A percentile compares a stretch with the other conserved stretches of the same genome.
phyloP scores from a whole-genome alignment of 1,140 invertebrate species.

The Hylaeus volcanicus region DNA sequence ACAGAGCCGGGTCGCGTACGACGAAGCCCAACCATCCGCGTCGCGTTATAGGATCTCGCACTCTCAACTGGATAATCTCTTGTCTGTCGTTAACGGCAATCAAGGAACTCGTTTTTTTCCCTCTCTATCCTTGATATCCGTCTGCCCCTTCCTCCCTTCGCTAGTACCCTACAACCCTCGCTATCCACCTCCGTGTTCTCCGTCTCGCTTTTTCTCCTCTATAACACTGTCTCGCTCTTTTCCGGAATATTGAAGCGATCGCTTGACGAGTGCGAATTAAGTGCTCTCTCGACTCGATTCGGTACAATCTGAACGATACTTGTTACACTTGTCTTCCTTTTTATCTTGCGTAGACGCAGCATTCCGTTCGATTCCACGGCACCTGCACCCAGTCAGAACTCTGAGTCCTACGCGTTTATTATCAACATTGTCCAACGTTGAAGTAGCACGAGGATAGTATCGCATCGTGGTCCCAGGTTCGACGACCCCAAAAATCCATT shows the following conservation, averaged over 20 bases:
- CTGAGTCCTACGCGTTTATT: no score
- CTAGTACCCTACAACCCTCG: slow-evolving; percentile 15
- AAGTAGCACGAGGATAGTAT: no score
- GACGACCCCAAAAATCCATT: no score
- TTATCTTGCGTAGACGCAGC: neutral
- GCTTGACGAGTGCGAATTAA: slow-evolving; percentile 29
- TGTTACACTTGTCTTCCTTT: slow-evolving; percentile 7
- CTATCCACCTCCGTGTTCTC: neutral
- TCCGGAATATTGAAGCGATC: slow-evolving; percentile 36
- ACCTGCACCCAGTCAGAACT: no score
- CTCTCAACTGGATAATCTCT: slow-evolving; percentile 46
- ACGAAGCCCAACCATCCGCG: slow-evolving; percentile 16
- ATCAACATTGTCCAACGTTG: no score
- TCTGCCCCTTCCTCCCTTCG: neutral
- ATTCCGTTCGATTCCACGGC: neutral
- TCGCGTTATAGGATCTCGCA: slow-evolving; percentile 27
- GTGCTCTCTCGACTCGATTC: slow-evolving; percentile 15
- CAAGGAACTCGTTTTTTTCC: slow-evolving; percentile 37
- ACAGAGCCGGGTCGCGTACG: neutral
- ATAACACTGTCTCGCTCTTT: slow-evolving; percentile 21
- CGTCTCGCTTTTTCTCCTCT: slow-evolving; percentile 3
- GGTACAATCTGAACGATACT: neutral
- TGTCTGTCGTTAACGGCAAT: slow-evolving; percentile 52
- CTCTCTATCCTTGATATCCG: slow-evolving; percentile 9
- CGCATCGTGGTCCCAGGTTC: no score